Percentiles rank a stretch among this genome's conserved stretches.
phyloP scores from a whole-genome alignment of 2,888 invertebrate species.

The Caenorhabditis angaria region DNA sequence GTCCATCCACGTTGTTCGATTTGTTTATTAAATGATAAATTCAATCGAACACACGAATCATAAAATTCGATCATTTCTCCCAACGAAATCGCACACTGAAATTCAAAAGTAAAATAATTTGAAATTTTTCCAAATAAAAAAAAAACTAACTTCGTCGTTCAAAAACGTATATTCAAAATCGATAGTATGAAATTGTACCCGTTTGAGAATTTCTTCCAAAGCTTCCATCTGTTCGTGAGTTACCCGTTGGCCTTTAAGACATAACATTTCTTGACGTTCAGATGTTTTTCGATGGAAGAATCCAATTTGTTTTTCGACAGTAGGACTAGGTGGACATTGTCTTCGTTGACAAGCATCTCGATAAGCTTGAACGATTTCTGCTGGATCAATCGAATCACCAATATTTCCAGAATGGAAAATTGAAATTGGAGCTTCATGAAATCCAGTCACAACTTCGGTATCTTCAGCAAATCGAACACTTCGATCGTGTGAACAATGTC shows the following conservation, averaged over 20 bases:
- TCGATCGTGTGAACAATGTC: constrained; percentile 58
- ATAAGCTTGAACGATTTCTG: constrained; percentile 80
- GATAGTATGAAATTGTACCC: constrained; percentile 81
- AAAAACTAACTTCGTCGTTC: constrained; percentile 79
- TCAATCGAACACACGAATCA: constrained; percentile 82
- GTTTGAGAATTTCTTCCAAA: constrained; percentile 84
- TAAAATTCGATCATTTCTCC: constrained; percentile 93
- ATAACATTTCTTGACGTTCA: constrained; percentile 53
- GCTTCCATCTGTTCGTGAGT: constrained; percentile 82
- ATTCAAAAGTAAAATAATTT: background rate
- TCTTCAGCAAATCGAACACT: constrained; percentile 54
- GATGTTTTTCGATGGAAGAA: constrained; percentile 53
- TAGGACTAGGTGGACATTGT: constrained; percentile 72
- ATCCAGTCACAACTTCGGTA: constrained; percentile 48
- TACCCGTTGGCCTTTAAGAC: constrained; percentile 76
- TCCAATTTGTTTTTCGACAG: constrained; percentile 65
- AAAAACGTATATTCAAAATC: constrained; percentile 80
- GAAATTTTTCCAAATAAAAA: background rate
- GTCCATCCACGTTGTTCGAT: constrained; percentile 86
- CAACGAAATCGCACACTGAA: constrained; percentile 80
- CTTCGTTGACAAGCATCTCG: constrained; percentile 60
- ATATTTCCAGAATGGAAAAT: constrained; percentile 17
- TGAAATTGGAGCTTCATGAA: constrained; percentile 35
- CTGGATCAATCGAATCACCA: constrained; percentile 26
- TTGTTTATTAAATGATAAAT: constrained; percentile 82